A percentile compares a stretch with the other conserved stretches of the same genome.
phyloP scores from a whole-genome alignment of 2,888 invertebrate species.

The Drosophila quinaria region DNA sequence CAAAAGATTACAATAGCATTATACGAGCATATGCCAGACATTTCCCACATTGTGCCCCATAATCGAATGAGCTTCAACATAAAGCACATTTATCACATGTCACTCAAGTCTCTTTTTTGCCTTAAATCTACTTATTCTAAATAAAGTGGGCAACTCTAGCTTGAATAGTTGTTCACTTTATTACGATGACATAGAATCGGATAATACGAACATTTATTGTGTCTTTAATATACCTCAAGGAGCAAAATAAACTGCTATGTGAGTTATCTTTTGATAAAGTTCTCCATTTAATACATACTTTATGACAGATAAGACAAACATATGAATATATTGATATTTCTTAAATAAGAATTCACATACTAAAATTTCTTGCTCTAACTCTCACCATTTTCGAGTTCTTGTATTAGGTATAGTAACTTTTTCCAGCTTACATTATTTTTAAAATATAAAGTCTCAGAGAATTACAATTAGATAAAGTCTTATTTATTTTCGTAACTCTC shows the following conservation, averaged over 20 bases:
- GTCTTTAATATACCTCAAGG: no score
- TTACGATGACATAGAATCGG: no score
- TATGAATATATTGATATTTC: no score
- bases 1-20: conserved; percentile 16
- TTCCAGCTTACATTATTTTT: background rate
- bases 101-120: conserved; percentile 1
- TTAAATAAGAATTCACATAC: no score
- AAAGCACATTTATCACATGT: conserved; percentile 12
- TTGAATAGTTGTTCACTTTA: background rate
- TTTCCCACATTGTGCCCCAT: conserved; percentile 5
- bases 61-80: conserved; percentile 16
- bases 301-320: no score
- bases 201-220: no score
- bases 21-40: conserved; percentile 4
- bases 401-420: background rate
- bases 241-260: no score
- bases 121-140: background rate
- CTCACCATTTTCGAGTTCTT: background rate
- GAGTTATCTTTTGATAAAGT: no score
- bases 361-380: no score
- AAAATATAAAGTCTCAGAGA: background rate
- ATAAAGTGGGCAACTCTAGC: background rate
- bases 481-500: background rate
- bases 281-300: no score
- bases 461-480: background rate